A percentile compares a stretch with the other conserved stretches of the same genome.
Evolutionary conservation across 2,113 vertebrate genomes (phyloP).

Genomic region (Shinisaurus crocodilurus): DNA sequence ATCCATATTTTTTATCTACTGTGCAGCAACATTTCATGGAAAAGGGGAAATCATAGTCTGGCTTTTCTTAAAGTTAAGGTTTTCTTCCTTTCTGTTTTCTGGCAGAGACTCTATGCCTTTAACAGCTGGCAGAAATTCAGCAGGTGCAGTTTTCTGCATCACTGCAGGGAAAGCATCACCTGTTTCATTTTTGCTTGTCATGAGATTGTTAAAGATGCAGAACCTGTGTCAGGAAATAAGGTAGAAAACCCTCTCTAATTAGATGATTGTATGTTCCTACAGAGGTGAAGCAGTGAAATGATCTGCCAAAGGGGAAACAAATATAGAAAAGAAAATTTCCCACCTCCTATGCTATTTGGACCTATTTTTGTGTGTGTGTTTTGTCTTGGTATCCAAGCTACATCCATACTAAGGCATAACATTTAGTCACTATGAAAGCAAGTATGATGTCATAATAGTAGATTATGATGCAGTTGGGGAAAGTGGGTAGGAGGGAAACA

Average conservation of each 20-base stretch:
- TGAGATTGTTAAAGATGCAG: not conserved
- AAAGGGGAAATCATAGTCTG: not conserved
- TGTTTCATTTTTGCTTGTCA: not conserved
- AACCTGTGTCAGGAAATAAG: conserved; percentile 4
- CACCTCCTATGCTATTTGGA: not conserved
- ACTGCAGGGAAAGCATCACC: not conserved
- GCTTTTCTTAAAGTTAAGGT: not conserved
- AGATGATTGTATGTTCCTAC: not conserved
- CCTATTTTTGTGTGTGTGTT: not conserved
- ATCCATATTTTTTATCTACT: not conserved
- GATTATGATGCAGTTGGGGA: not conserved
- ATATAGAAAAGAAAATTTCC: not conserved
- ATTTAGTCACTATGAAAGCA: not conserved
- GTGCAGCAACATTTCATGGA: not conserved
- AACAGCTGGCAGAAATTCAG: not conserved
- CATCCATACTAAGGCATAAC: not conserved
- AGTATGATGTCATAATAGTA: not conserved
- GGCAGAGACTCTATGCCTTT: not conserved
- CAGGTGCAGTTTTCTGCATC: not conserved
- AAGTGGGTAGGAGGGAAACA: not conserved
- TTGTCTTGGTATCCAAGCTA: not conserved
- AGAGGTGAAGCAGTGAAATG: not conserved
- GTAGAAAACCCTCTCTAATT: not conserved
- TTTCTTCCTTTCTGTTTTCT: not conserved
- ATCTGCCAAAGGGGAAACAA: not conserved